A percentile compares a stretch with the other conserved stretches of the same genome.
These are phyloP conservation scores for Agrotis segetum DNA, from an alignment of 2,888 invertebrate species.

Conservation along the genomic window DNA sequence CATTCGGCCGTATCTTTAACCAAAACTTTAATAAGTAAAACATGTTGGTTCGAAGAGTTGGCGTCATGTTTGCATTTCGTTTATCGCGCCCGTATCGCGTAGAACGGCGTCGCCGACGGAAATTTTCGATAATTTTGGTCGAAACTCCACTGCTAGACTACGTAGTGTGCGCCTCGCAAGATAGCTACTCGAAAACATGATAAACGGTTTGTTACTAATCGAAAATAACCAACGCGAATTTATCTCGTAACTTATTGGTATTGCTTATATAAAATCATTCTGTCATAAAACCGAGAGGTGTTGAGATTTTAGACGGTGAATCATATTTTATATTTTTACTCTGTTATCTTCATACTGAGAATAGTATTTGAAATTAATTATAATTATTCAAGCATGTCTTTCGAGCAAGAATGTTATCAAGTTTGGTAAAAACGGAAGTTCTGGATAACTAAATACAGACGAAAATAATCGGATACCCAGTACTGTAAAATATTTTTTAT, in stretches of 20 bases:
- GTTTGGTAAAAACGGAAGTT: not conserved
- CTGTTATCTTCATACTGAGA: not conserved
- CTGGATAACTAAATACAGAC: not conserved
- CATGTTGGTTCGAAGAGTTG: slow-evolving; percentile 55
- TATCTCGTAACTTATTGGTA: slow-evolving; percentile 23
- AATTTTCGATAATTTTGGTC: slow-evolving; percentile 80
- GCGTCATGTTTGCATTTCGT: slow-evolving; percentile 79
- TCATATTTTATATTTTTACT: slow-evolving; percentile 8
- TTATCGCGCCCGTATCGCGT: slow-evolving; percentile 76
- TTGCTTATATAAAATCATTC: slow-evolving; percentile 20
- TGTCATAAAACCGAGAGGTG: not conserved
- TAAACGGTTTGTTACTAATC: slow-evolving; percentile 66
- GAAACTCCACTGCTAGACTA: slow-evolving; percentile 65
- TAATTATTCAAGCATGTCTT: not conserved
- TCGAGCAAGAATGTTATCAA: slow-evolving; percentile 10
- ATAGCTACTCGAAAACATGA: slow-evolving; percentile 68
- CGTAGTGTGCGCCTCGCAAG: slow-evolving; percentile 61
- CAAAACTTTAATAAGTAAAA: slow-evolving; percentile 54
- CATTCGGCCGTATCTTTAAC: slow-evolving; percentile 22
- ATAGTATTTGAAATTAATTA: slow-evolving; percentile 1
- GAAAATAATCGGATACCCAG: slow-evolving; percentile 14
- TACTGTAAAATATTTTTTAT: slow-evolving; percentile 27
- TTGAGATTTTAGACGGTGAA: slow-evolving; percentile 1
- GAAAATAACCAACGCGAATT: slow-evolving; percentile 32
- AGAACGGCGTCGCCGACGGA: slow-evolving; percentile 71